Percentiles rank a stretch among this genome's conserved stretches.
Conservation (phyloP, 2,888 invertebrate species). For the Ichneumoninae sp. region DNA sequence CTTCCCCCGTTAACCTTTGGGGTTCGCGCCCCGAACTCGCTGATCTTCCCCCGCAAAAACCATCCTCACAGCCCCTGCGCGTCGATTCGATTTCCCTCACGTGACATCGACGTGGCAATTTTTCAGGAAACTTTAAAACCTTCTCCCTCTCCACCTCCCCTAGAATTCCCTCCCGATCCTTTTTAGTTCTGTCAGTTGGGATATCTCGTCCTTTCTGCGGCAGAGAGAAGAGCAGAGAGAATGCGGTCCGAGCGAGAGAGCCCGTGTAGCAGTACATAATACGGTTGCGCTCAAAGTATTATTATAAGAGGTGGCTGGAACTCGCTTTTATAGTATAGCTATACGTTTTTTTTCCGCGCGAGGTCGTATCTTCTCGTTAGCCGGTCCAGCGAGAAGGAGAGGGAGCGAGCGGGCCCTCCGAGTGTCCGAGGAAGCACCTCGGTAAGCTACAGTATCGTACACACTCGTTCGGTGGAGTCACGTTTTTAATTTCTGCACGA, state of each 20-base stretch:
- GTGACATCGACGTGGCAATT: constrained; percentile 67
- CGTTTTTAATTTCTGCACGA: constrained; percentile 82
- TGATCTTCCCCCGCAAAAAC: constrained; percentile 56
- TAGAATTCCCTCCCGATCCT: constrained; percentile 12
- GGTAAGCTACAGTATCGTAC: constrained; percentile 48
- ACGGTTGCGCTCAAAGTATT: constrained; percentile 58
- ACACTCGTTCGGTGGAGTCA: constrained; percentile 79
- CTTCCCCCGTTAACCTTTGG: constrained; percentile 73
- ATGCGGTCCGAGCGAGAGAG: constrained; percentile 34
- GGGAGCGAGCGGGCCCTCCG: constrained; percentile 35
- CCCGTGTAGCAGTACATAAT: constrained; percentile 57
- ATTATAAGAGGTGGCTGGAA: constrained; percentile 60
- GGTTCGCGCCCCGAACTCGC: constrained; percentile 53
- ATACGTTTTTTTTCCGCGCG: constrained; percentile 58
- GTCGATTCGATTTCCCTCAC: constrained; percentile 66
- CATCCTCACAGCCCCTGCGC: constrained; percentile 43
- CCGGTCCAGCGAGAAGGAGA: constrained; percentile 65
- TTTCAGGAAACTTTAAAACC: constrained; percentile 65
- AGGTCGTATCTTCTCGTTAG: constrained; percentile 83
- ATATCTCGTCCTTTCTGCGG: constrained; percentile 26
- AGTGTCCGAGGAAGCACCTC: constrained; percentile 47
- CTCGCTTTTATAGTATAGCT: constrained; percentile 60
- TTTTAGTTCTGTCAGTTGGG: constrained; percentile 14
- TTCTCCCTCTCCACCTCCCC: constrained; percentile 14
- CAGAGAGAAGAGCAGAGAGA: constrained; percentile 16